phyloP scores from a whole-genome alignment of 1,140 invertebrate species.

The Littorina saxatilis region DNA sequence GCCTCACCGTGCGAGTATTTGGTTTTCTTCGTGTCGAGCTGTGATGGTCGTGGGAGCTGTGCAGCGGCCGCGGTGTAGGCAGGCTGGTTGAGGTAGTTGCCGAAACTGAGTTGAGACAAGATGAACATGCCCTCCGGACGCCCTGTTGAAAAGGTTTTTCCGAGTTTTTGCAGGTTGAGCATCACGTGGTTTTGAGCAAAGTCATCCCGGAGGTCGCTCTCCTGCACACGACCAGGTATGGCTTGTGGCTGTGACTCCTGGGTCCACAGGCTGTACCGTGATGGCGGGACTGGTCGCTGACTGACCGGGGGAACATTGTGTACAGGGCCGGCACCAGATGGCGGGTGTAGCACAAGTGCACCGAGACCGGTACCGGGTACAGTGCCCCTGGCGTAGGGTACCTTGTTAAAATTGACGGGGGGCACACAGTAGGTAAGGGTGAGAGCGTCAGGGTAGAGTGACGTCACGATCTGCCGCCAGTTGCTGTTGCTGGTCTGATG shows the following conservation, averaged over 20 bases:
- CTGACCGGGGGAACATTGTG: neutral
- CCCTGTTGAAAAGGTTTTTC: too few relatives aligned
- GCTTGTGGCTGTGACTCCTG: neutral
- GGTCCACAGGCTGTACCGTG: neutral
- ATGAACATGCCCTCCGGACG: constrained; percentile 4
- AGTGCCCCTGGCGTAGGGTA: too few relatives aligned
- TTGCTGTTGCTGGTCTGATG: neutral
- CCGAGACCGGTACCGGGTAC: too few relatives aligned
- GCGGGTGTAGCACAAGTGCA: neutral
- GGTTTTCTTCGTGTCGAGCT: too few relatives aligned
- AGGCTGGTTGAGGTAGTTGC: constrained; percentile 8
- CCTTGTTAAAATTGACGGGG: too few relatives aligned
- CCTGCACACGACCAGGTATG: neutral
- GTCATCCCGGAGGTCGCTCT: neutral
- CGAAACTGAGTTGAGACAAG: neutral
- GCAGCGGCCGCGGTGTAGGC: neutral
- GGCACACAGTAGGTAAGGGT: too few relatives aligned
- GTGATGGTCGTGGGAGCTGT: neutral
- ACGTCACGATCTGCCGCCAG: too few relatives aligned
- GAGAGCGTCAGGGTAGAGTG: too few relatives aligned
- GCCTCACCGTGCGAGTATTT: neutral
- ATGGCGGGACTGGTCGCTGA: neutral
- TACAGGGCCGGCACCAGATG: neutral
- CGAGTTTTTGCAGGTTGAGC: neutral
- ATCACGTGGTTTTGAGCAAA: constrained; percentile 6